These are phyloP conservation scores for Lagopus leucura DNA, from an alignment of 2,113 vertebrate genomes.

Conservation along the genomic window DNA sequence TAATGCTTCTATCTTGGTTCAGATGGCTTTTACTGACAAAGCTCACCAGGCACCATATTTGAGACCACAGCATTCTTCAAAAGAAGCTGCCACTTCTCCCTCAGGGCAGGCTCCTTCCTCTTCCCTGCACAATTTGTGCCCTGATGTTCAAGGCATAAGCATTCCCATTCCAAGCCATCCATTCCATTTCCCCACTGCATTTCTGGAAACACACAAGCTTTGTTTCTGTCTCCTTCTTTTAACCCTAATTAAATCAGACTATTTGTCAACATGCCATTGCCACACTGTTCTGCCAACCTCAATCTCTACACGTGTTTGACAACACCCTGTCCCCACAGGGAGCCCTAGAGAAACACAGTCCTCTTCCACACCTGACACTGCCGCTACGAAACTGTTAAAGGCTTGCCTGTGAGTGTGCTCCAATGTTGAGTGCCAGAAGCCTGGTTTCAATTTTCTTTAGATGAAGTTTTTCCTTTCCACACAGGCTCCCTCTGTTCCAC, in stretches of 20 bases:
- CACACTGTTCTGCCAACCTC: not conserved
- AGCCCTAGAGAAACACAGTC: not conserved
- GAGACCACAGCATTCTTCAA: not conserved
- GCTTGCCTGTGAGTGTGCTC: not conserved
- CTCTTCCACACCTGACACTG: not conserved
- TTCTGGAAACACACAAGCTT: not conserved
- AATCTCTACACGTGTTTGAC: not conserved
- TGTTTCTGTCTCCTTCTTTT: not conserved
- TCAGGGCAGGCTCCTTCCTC: not conserved
- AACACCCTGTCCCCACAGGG: not conserved
- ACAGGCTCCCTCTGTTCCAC: conserved; percentile 17
- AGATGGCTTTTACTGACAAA: not conserved
- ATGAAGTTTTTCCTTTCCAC: not conserved
- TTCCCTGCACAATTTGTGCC: not conserved
- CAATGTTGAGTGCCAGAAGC: conserved; percentile 20
- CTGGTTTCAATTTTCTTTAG: conserved; percentile 37
- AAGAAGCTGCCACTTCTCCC: not conserved
- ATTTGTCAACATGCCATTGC: not conserved
- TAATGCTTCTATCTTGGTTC: not conserved
- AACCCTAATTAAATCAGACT: not conserved
- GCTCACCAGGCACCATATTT: not conserved
- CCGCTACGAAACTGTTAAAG: conserved; percentile 4
- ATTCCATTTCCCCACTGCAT: not conserved
- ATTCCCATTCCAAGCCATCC: not conserved
- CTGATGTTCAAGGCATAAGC: not conserved